These are phyloP conservation scores for Auanema sp. DNA, from an alignment of 2,888 invertebrate genomes.

Conservation along the genomic window DNA sequence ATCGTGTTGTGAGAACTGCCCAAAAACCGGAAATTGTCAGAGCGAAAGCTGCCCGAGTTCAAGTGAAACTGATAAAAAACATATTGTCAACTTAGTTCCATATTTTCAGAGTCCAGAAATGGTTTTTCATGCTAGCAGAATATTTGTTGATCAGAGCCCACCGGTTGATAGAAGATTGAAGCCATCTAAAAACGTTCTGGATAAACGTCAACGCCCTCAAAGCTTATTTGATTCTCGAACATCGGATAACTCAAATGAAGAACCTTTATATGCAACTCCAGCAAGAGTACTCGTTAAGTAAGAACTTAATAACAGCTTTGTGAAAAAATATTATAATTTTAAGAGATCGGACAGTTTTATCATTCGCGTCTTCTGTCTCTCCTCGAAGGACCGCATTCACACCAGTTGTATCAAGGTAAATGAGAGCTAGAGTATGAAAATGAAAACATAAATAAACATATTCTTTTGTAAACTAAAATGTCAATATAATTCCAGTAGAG, in stretches of 20 bases:
- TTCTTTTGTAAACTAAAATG: too few species aligned
- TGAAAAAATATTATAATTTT: neutral
- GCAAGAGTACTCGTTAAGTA: conserved; percentile 19
- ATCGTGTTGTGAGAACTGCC: conserved; percentile 18
- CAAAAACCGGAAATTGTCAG: conserved; percentile 14
- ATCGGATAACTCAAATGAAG: neutral
- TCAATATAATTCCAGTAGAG: too few species aligned
- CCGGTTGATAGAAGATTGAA: conserved; percentile 11
- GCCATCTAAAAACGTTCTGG: neutral
- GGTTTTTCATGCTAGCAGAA: conserved; percentile 19
- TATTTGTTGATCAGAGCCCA: conserved; percentile 20
- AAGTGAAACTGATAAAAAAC: conserved; percentile 6
- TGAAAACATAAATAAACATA: too few species aligned
- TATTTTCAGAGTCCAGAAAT: conserved; percentile 17
- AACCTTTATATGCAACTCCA: conserved; percentile 21
- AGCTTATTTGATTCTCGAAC: conserved; percentile 11
- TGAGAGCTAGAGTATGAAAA: too few species aligned
- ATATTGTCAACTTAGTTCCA: too few species aligned
- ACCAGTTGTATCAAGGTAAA: conserved; percentile 16
- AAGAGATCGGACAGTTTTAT: conserved; percentile 14
- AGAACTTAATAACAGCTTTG: neutral
- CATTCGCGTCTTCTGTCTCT: conserved; percentile 10
- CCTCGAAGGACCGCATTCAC: conserved; percentile 16
- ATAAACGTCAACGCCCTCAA: conserved; percentile 10
- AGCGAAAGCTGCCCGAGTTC: conserved; percentile 16